phyloP scores from a whole-genome alignment of 1,140 invertebrate species.

The Drosophila nigrodunni region DNA sequence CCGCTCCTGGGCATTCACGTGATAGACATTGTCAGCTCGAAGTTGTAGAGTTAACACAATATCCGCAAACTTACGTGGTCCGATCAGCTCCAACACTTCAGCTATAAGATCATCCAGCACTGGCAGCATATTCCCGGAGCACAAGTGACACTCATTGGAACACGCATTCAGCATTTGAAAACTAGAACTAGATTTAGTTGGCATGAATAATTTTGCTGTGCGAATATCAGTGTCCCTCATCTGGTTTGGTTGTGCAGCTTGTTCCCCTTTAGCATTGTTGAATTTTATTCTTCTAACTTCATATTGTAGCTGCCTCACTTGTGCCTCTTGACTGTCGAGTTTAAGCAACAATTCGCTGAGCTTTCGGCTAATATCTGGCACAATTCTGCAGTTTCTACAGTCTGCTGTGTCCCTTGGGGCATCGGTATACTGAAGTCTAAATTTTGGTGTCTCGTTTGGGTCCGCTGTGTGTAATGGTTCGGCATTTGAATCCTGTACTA shows the following conservation, averaged over 20 bases:
- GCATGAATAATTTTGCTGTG: not conserved
- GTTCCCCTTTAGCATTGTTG: not conserved
- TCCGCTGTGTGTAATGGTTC: not conserved
- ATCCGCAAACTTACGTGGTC: not conserved
- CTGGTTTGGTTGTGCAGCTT: not conserved
- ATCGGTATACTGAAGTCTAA: not conserved
- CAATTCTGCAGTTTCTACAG: not conserved
- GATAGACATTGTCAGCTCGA: slow-evolving; percentile 57
- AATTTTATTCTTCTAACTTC: not conserved
- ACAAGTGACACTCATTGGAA: slow-evolving; percentile 40
- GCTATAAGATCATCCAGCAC: slow-evolving; percentile 26
- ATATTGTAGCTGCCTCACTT: not conserved
- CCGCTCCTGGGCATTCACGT: slow-evolving; percentile 56
- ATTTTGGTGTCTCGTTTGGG: not conserved
- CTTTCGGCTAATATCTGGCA: not conserved
- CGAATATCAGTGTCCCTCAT: not conserved
- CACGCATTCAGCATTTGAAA: not conserved
- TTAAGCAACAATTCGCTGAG: not conserved
- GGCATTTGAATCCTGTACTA: not conserved
- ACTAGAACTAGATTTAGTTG: not conserved
- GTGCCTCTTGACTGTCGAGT: slow-evolving; percentile 7
- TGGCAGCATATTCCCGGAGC: slow-evolving; percentile 4
- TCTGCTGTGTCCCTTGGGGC: not conserved
- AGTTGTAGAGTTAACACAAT: slow-evolving; percentile 53
- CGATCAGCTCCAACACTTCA: slow-evolving; percentile 32